Evolutionary conservation across 2,888 invertebrate species (phyloP).

Genomic region (Apamea crenata): DNA sequence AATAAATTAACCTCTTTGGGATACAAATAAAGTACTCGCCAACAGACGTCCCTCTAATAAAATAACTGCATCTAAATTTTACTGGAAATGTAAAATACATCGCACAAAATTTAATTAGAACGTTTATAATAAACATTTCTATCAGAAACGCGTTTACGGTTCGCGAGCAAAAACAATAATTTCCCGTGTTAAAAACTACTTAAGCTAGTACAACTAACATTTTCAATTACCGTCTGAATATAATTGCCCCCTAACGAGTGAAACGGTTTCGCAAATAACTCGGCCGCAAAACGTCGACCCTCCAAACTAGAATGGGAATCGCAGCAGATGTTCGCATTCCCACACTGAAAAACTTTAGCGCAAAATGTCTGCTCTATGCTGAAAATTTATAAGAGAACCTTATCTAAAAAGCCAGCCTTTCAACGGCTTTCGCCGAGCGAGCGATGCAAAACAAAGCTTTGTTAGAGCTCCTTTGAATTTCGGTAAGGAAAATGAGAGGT

Average conservation of each 20-base stretch:
- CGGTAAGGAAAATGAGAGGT: conserved; percentile 89
- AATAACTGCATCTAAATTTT: conserved; percentile 48
- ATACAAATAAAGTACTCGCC: conserved; percentile 48
- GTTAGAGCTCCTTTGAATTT: conserved; percentile 89
- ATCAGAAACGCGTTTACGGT: conserved; percentile 34
- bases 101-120: conserved; percentile 33
- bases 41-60: conserved; percentile 44
- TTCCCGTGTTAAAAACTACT: conserved; percentile 70
- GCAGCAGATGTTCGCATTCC: conserved; percentile 84
- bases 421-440: conserved; percentile 85
- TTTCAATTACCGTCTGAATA: conserved; percentile 76
- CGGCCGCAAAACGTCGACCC: conserved; percentile 78
- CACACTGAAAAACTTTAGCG: conserved; percentile 85
- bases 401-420: conserved; percentile 90
- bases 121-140: conserved; percentile 35
- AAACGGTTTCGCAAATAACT: conserved; percentile 79
- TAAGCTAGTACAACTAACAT: conserved; percentile 69
- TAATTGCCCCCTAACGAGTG: conserved; percentile 78
- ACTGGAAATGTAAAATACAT: conserved; percentile 29
- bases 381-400: conserved; percentile 88
- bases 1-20: conserved; percentile 47
- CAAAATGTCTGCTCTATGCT: conserved; percentile 83
- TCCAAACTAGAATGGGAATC: conserved; percentile 82
- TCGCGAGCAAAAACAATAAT: conserved; percentile 49
- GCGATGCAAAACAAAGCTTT: conserved; percentile 90